Base-by-base conservation (phyloP, 2,113 vertebrate genomes). In the Myodes glareolus region DNA sequence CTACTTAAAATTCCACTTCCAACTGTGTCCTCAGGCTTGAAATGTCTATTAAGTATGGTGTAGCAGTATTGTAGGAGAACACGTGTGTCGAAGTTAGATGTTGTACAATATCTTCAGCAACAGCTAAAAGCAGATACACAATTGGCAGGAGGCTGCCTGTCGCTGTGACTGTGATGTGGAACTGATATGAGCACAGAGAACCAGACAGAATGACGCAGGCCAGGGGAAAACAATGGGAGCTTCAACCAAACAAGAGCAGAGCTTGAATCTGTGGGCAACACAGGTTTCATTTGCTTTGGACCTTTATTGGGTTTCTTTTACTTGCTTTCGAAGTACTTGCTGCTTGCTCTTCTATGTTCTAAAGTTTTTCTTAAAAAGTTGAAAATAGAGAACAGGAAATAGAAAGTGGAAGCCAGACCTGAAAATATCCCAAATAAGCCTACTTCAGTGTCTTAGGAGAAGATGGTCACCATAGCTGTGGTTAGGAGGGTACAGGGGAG, bases 301-400 rank as follows among this genome's bases (percentile, higher is more conserved):
- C 39, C 27, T 31, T 31, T 63, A 17, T 27, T 84, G 13, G 5
- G 23, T 25, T n/a, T 81, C 36, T 50, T 55, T 55, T 55, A 12
- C 31, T 88, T 84, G 19, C 65, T 91, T 80, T 39, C 14, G 47
- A 84, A 95, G 72, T 31, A 8, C 21, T 3, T 39, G n/a, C 36
- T 87, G n/a, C 68, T 58, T 94, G n/a, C 31, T 58, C 95, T 89
- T 91, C 25, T 47, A n/a, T 47, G 61, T 31, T 78, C 82, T 76
- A 33, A 52, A 11, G 3, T 42, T 68, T 89, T 73, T 63, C 29
- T 45, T 52, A 67, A 55, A 16, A 67, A 58, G 68, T 61, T 73
- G 29, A 75, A 73, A 87, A 81, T 81, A 61, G 39, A n/a, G 25
- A 73, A 52, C 36, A 29, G 7, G 7, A 50, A 90, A 70, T 67